Conservation (phyloP, 2,888 invertebrate genomes). For the Neuroscelio doddi region DNA sequence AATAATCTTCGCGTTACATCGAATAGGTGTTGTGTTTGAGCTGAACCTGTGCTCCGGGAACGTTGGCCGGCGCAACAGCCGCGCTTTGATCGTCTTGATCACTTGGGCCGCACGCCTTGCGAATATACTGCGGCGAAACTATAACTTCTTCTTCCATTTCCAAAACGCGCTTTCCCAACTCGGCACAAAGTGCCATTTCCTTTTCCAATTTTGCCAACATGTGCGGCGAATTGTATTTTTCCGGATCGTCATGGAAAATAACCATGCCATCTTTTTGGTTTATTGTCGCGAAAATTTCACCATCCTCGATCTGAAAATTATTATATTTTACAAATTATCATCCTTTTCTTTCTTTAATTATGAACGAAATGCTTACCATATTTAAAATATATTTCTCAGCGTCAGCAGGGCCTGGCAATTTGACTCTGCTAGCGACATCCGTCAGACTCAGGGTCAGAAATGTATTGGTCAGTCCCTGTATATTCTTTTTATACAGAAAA, state of each 20-base stretch:
- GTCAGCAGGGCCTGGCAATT: conserved; percentile 86
- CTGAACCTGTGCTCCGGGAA: conserved; percentile 66
- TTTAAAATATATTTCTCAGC: conserved; percentile 95
- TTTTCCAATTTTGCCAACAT: conserved; percentile 91
- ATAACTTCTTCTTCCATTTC: conserved; percentile 97
- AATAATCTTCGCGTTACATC: conserved; percentile 62
- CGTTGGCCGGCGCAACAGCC: conserved; percentile 62
- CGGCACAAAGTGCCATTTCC: conserved; percentile 89
- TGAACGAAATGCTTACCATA: conserved; percentile 80
- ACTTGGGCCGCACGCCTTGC: conserved; percentile 74
- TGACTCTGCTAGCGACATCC: conserved; percentile 93
- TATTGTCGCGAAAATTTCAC: conserved; percentile 96
- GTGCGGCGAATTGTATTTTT: conserved; percentile 92
- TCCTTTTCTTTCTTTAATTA: too few species aligned
- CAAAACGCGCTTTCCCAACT: conserved; percentile 89
- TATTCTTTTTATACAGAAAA: conserved; percentile 95
- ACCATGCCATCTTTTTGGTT: conserved; percentile 99
- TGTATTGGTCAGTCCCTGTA: conserved; percentile 95
- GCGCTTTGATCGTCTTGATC: conserved; percentile 69
- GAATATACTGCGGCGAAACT: conserved; percentile 86
- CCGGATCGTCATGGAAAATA: conserved; percentile 94
- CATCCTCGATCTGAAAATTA: conserved; percentile 89
- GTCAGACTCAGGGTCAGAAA: conserved; percentile 91
- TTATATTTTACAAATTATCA: conserved; percentile 1
- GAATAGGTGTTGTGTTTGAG: conserved; percentile 69